Conservation (phyloP, 2,797 vertebrate genomes). For the Clarias platycephalus region DNA sequence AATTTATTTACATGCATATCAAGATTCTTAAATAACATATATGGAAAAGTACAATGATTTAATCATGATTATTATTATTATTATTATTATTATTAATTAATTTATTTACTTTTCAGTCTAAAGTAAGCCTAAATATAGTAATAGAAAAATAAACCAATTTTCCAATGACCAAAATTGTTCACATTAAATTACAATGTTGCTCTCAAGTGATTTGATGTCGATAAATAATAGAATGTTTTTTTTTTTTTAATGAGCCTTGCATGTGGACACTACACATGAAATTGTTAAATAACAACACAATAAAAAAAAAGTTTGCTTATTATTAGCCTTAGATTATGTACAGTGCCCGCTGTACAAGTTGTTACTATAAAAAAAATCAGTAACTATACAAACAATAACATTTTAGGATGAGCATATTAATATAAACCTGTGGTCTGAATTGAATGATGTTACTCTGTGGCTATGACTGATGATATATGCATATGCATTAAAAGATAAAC, state of each 20-base stretch:
- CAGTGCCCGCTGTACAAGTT: accelerated
- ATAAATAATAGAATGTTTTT: neutral
- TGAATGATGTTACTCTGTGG: neutral
- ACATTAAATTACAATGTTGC: neutral
- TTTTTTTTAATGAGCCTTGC: neutral
- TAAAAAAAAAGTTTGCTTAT: neutral
- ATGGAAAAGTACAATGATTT: neutral
- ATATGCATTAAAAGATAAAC: no score
- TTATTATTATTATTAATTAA: no score
- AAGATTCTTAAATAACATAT: neutral
- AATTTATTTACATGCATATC: neutral
- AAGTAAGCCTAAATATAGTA: neutral
- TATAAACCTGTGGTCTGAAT: neutral
- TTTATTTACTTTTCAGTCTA: no score
- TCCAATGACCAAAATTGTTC: neutral
- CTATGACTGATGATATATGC: neutral
- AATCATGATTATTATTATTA: neutral
- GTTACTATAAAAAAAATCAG: neutral
- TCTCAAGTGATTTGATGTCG: neutral
- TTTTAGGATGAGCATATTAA: no score
- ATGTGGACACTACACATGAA: neutral
- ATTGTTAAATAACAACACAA: neutral
- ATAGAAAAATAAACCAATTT: neutral
- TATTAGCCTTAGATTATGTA: neutral
- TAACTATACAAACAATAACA: neutral